phyloP scores from a whole-genome alignment of 1,140 invertebrate species.

The Drosophila bocki region DNA sequence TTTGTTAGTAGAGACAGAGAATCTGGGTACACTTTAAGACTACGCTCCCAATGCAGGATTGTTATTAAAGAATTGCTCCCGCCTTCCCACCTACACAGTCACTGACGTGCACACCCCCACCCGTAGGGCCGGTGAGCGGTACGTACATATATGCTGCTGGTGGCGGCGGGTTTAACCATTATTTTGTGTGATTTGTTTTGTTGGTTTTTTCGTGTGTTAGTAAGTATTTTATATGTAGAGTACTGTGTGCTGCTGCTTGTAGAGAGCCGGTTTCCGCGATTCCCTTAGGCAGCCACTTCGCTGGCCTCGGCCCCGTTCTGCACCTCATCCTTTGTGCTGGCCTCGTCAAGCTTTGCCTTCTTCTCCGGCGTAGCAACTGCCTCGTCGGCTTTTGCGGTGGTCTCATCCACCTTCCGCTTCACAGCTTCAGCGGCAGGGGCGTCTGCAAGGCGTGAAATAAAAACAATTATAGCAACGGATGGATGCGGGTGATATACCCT shows the following conservation, averaged over 20 bases:
- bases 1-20: slow-evolving; percentile 68
- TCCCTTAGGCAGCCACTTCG: slow-evolving; percentile 82
- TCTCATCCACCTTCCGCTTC: slow-evolving; percentile 81
- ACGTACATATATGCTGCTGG: slow-evolving; percentile 18
- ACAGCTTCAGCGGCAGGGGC: slow-evolving; percentile 77
- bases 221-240: slow-evolving; percentile 72
- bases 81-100: slow-evolving; percentile 11
- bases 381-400: slow-evolving; percentile 72
- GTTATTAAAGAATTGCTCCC: slow-evolving; percentile 59
- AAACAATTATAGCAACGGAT: background rate
- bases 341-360: slow-evolving; percentile 83
- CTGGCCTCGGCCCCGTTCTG: slow-evolving; percentile 82
- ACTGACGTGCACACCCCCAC: slow-evolving; percentile 11
- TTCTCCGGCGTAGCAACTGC: slow-evolving; percentile 82
- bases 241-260: slow-evolving; percentile 51
- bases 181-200: slow-evolving; percentile 51
- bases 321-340: slow-evolving; percentile 83
- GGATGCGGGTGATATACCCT: too few relatives aligned
- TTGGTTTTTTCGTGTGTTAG: slow-evolving; percentile 65
- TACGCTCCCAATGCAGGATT: slow-evolving; percentile 73
- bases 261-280: slow-evolving; percentile 29
- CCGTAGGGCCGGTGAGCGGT: slow-evolving; percentile 6
- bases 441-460: slow-evolving; percentile 40
- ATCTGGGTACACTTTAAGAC: slow-evolving; percentile 73
- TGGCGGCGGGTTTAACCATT: slow-evolving; percentile 21